A percentile compares a stretch with the other conserved stretches of the same genome.
phyloP scores from a whole-genome alignment of 2,113 vertebrate species.

The Lichenostomus cassidix region DNA sequence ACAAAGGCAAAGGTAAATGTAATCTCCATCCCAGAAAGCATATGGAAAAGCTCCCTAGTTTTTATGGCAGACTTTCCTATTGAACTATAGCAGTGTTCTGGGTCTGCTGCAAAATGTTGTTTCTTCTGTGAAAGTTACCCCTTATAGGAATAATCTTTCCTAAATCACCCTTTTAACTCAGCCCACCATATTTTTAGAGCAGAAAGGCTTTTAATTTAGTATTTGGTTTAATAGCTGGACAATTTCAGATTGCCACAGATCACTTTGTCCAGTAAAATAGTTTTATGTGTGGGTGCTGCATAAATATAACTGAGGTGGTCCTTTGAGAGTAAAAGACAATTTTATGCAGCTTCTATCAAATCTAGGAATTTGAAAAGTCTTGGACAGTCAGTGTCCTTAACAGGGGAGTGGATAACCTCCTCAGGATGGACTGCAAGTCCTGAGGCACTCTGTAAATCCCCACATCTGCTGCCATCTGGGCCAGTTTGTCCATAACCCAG shows the following conservation, averaged over 20 bases:
- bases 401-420: neutral
- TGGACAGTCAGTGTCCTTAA: neutral
- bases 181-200: neutral
- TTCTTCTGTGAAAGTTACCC: neutral
- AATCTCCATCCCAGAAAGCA: neutral
- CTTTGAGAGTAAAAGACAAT: neutral
- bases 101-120: neutral
- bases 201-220: neutral
- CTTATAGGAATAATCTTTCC: neutral
- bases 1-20: neutral
- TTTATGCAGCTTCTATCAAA: neutral
- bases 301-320: neutral
- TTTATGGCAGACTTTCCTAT: neutral
- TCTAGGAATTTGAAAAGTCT: neutral
- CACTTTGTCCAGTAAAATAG: neutral
- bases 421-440: neutral
- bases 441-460: neutral
- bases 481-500: neutral
- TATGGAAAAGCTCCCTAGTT: neutral
- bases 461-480: neutral
- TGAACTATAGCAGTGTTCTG: neutral
- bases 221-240: neutral
- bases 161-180: neutral
- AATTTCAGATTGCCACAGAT: neutral
- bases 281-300: neutral